Base-by-base conservation (phyloP, 2,888 invertebrate species). In the Lissocephala sabroskyi region DNA sequence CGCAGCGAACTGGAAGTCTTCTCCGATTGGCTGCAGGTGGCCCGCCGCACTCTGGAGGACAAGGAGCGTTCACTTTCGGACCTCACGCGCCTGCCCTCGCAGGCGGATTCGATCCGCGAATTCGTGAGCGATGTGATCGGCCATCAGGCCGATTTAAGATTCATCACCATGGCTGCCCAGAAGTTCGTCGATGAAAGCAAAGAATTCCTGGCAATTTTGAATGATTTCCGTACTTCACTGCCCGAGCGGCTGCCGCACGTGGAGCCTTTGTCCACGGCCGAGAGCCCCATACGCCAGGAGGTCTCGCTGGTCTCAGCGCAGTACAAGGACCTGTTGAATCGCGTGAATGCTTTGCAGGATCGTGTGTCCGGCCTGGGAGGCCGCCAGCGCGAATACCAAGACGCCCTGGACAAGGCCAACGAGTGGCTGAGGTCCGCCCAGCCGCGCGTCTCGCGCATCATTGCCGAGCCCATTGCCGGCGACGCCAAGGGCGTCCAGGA, bases 111-210 rank as follows among this genome's bases (percentile, higher is more conserved):
- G n/a, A 92, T 93, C 3, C 88, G 94, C 28, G 95, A 95, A 74
- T 95, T 96, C 82, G 93, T 96, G 23, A 93, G 92, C 57, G 96
- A 96, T 84, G 95, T 98, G 2, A 96, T 97, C 77, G 93, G 96
- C 0, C 97, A 97, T 81, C 97, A 97, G 83, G 98, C 96, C 0
- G 98, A 98, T 85, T 86, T 97, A 23, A 87, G 97, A 49, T 98
- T 97, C 84, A 95, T 98, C 65, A 95, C 96, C 2, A 96, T 97
- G 94, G 92, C 96, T 1, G 96, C 96, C 1, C 96, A 97, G 86
- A 97, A 96, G 85, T 97, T 97, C 82, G 91, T 96, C 17, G 97
- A 97, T 75, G 97, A 97, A 85, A 94, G 96, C 82, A 96, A 96
- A 87, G 95, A 96, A 67, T 95, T 94, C 85, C 86, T 96, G 5